A percentile compares a stretch with the other conserved stretches of the same genome.
phyloP scores from a whole-genome alignment of 1,140 invertebrate genomes.

The Bradynema listronoti region DNA sequence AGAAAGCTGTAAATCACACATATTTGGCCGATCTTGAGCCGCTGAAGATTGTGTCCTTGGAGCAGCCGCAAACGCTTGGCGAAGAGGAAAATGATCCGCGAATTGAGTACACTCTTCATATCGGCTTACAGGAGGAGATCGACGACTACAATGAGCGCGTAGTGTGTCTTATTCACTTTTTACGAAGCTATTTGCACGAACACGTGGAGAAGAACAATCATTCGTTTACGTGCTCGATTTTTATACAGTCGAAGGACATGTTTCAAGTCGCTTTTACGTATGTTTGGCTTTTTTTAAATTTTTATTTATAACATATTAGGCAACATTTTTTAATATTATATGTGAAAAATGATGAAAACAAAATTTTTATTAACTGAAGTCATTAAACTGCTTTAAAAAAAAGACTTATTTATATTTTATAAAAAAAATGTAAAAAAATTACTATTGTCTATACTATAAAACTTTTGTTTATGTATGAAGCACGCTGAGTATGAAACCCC shows the following conservation, averaged over 20 bases:
- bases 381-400: too few species aligned
- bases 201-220: conserved; percentile 1
- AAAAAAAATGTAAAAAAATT: too few species aligned
- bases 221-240: conserved; percentile 13
- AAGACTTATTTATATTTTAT: too few species aligned
- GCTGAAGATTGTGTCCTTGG: conserved; percentile 5
- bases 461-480: too few species aligned
- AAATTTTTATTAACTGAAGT: too few species aligned
- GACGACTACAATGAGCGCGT: conserved; percentile 9
- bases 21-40: conserved; percentile 11
- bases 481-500: too few species aligned
- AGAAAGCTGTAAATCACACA: conserved; percentile 14
- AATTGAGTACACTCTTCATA: conserved; percentile 20
- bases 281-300: neutral
- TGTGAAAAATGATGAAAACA: too few species aligned
- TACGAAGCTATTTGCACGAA: conserved; percentile 9
- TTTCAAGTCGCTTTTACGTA: conserved; percentile 25
- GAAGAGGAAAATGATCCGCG: conserved; percentile 27
- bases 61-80: conserved; percentile 16
- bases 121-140: too few species aligned
- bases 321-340: too few species aligned
- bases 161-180: conserved; percentile 23
- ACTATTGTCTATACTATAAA: too few species aligned
- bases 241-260: conserved; percentile 16
- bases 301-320: too few species aligned